Evolutionary conservation across 2,888 invertebrate genomes (phyloP), one percentile per base, ranked within the genome.

Genomic region (Hesperia comma): DNA sequence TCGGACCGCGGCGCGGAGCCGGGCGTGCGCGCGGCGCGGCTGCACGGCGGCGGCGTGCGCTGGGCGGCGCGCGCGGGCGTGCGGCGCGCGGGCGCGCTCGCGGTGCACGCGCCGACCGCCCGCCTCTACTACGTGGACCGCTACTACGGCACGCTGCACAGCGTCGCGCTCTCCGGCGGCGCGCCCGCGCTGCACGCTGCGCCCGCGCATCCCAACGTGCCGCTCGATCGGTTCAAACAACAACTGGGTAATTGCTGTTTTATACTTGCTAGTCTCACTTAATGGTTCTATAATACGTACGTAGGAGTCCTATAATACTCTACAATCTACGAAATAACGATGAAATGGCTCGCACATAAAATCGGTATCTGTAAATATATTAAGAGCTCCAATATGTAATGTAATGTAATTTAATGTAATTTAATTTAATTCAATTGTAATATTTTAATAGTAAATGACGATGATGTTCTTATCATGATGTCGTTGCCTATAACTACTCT

Each of bases 81-180:
- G 96, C 0, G 94, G 94, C 5, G 96, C 97, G 73, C 92, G 98
- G 55, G 95, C 97, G 6, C 93, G 63, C 96, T 96, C 10, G 37
- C 37, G 2, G 37, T 37, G 37, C 37, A 37, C 85, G 94, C 95
- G 81, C 94, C 96, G 0, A 95, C 95, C 0, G 89, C 92, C n/a
- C 91, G 97, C 6, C 84, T 98, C 4, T 98, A 97, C 92, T 97
- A 97, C 96, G 94, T 96, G 12, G 98, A 98, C 89, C 94, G 95
- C n/a, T 96, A 97, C 84, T 94, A 94, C 73, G 94, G 94, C 74
- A 94, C 95, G 19, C 93, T 97, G 67, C 96, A 96, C 85, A 95
- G 95, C 51, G 93, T 95, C 61, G 89, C 93, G 15, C 85, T 96
- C 19, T 95, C 96, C 81, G 97, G 97, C 69, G 90, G 92, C 62